phyloP scores from a whole-genome alignment of 2,888 invertebrate genomes.

The Malthinus seriepunctatus region DNA sequence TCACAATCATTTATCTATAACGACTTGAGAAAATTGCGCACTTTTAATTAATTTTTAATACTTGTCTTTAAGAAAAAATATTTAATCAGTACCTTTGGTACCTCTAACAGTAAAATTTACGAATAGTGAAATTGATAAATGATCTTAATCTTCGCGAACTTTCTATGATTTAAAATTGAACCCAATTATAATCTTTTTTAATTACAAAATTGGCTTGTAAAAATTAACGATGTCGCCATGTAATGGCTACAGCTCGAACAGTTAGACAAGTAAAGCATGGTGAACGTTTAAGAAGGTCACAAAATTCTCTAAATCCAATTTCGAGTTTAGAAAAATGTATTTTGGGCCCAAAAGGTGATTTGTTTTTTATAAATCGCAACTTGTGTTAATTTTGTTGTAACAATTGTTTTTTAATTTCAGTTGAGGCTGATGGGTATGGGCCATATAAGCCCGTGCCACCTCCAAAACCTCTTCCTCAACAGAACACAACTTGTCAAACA shows the following conservation, averaged over 20 bases:
- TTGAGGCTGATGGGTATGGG: conserved; percentile 61
- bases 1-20: too few species aligned
- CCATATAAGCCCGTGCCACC: conserved; percentile 64
- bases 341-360: too few species aligned
- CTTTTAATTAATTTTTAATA: conserved; percentile 4
- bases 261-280: conserved; percentile 74
- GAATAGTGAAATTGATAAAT: conserved; percentile 2
- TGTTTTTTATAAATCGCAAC: background rate
- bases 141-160: conserved; percentile 1
- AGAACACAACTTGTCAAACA: conserved; percentile 42
- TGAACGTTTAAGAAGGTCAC: conserved; percentile 56
- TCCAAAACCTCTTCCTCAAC: conserved; percentile 62
- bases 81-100: background rate
- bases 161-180: background rate
- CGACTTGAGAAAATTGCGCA: too few species aligned
- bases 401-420: conserved; percentile 46
- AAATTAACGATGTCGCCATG: conserved; percentile 59
- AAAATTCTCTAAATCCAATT: conserved; percentile 37
- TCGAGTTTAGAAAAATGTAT: conserved; percentile 31
- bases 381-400: background rate
- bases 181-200: background rate
- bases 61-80: background rate
- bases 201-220: conserved; percentile 3
- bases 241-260: conserved; percentile 68
- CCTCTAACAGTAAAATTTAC: background rate